Base-by-base conservation (phyloP, 1,140 invertebrate genomes). In the Hycleus cichorii region DNA sequence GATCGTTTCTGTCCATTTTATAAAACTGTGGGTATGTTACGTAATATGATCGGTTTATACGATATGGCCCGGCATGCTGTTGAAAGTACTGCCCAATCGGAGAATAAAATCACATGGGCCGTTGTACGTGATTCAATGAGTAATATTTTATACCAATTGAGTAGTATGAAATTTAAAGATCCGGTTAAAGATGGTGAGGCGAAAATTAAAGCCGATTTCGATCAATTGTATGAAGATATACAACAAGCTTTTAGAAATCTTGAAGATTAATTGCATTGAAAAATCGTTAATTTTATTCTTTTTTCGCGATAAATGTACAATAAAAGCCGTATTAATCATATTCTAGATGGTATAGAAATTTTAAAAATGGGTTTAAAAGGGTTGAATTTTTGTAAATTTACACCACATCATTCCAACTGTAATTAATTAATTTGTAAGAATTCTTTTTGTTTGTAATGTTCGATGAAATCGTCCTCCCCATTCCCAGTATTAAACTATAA, bases 111-210 rank as follows among this genome's bases (percentile, higher is more conserved):
- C 69, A 99, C 97, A 52, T 99, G 95, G 95, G 88, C 88, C 64
- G 91, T 95, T 26, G 99, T 99, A 70, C 84, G 92, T 54, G 97
- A 99, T 73, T 89, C 91, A 65, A 95, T 99, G 93, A 88, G 88
- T 66, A 91, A 92, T 70, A 90, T 96, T 67, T 83, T 99, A 56
- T 98, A 99, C 79, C 93, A 98, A 75, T 84, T 99, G 48, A 97
- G 91, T 67, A 95, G 92, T 69, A 99, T 99, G 97, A 99, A 99
- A 78, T 99, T 99, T 82, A 98, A 97, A 90, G 95, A 99, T 78
- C 96, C 97, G 39, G 88, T 95, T 6, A 96, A 96, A 80, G 95
- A 99, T 63, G 95, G 95, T 39, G 96, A 99, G 75, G 84, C 86
- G 2, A 98, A 99, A 78, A 97, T 99, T 74, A 93, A 92, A 76